Base-by-base conservation (phyloP, 2,797 vertebrate species). In the Nyctalus aviator region DNA sequence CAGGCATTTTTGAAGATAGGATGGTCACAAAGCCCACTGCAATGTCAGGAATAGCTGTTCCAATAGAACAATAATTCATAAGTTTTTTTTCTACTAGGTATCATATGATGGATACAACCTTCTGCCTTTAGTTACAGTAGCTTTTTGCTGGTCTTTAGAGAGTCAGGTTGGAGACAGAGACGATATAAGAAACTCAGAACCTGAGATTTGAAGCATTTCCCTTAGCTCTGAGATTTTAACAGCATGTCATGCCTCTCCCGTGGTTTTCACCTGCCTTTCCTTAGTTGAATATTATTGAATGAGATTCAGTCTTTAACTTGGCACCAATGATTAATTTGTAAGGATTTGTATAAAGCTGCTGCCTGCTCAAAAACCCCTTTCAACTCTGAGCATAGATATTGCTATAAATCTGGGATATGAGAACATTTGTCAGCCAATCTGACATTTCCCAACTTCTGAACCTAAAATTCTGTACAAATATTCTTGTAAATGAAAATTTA, bases 341-440 rank as follows among this genome's bases (percentile, higher is more conserved):
- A 93, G 48, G 27, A 57, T 93, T 94, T 93, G 72, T 89, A 87
- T 77, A 71, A 96, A 95, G 50, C 13, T 71, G 23, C 27, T 77
- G 25, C 59, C 44, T 95, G 25, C 88, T 73, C 84, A 94, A 95
- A 94, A 90, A 55, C 14, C 9, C 83, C 27, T 91, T 92, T 91
- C 50, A 92, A 92, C 32, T 88, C 44, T 89, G 50, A 93, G 14
- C 30, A 44, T 62, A 95, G 78, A 75, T 62, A 86, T 25, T 94
- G 64, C 30, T 82, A 37, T 93, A 92, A 85, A 89, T 92, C 75
- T 64, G 37, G 37, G 9, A 82, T 90, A 79, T 71, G 57, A 96
- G 84, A 93, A 75, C 30, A 90, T 88, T 90, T 92, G 37, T 95
- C 73, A 90, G 75, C 48, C 73, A 94, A 83, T 59, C 84, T 78